These are phyloP conservation scores for Poeciliopsis infans DNA, from an alignment of 2,797 vertebrate species.

Conservation along the genomic window DNA sequence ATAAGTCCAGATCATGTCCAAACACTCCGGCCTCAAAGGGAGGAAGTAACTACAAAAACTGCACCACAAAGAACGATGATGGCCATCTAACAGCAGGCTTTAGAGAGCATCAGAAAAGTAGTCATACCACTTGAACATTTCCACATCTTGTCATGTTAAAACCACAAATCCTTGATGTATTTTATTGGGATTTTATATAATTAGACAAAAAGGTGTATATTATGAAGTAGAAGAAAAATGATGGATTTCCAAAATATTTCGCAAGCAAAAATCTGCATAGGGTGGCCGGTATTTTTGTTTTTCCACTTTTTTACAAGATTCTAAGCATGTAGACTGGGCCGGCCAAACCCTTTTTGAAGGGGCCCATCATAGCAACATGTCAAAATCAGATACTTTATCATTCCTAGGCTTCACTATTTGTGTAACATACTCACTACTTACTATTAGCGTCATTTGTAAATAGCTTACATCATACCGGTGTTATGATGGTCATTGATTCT, in stretches of 20 bases:
- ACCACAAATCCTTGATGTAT: neutral
- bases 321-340: neutral
- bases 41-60: constrained; percentile 52
- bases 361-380: too few species aligned
- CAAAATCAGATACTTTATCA: too few species aligned
- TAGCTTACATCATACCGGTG: too few species aligned
- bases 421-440: too few species aligned
- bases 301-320: neutral
- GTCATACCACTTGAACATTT: neutral
- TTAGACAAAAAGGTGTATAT: neutral
- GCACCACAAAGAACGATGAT: constrained; percentile 55
- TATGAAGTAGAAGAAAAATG: neutral
- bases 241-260: neutral
- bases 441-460: too few species aligned
- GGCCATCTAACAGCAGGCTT: constrained; percentile 61
- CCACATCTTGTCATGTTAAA: neutral
- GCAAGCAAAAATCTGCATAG: neutral
- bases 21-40: constrained; percentile 29
- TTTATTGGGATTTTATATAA: neutral
- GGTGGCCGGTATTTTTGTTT: neutral
- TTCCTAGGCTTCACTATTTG: too few species aligned
- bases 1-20: constrained; percentile 34
- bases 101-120: neutral
- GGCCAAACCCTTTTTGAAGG: too few species aligned
- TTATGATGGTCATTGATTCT: too few species aligned